Percentiles rank a stretch among this genome's conserved stretches.
Conservation (phyloP, 2,888 invertebrate species). For the Caenorhabditis afra region DNA sequence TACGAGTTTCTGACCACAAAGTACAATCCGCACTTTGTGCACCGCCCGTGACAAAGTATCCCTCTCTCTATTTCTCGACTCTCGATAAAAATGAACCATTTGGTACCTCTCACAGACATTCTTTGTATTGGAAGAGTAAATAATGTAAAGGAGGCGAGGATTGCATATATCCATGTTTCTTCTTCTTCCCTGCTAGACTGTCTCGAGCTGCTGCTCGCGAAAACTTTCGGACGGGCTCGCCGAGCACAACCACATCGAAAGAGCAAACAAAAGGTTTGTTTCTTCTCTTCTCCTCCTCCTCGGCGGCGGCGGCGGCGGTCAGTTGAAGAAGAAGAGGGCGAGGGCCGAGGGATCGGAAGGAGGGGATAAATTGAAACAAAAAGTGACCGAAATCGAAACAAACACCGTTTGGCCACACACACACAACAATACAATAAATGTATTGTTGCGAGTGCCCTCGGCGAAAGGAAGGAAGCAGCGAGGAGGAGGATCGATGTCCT, state of each 20-base stretch:
- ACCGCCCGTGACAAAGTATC: slow-evolving; percentile 39
- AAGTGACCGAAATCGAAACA: slow-evolving; percentile 7
- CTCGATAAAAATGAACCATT: too few relatives aligned
- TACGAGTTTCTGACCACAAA: slow-evolving; percentile 55
- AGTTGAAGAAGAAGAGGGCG: not conserved
- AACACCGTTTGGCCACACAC: not conserved
- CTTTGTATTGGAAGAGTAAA: too few relatives aligned
- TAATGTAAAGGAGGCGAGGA: too few relatives aligned
- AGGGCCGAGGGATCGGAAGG: not conserved
- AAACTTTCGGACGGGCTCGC: too few relatives aligned
- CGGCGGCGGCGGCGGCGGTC: not conserved
- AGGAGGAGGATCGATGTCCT: not conserved
- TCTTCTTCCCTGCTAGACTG: too few relatives aligned
- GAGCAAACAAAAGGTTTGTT: slow-evolving; percentile 15
- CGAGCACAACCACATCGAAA: not conserved
- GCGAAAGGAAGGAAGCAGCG: too few relatives aligned
- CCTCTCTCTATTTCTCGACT: too few relatives aligned
- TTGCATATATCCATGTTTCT: too few relatives aligned
- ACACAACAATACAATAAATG: slow-evolving; percentile 2
- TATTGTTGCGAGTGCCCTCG: not conserved
- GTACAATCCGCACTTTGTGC: slow-evolving; percentile 57
- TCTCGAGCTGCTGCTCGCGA: too few relatives aligned
- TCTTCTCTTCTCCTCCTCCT: not conserved
- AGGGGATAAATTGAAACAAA: slow-evolving; percentile 15
- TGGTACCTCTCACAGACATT: too few relatives aligned